These are phyloP conservation scores for Paedocypris micromegethes DNA, from an alignment of 2,797 vertebrate genomes.

Conservation along the genomic window DNA sequence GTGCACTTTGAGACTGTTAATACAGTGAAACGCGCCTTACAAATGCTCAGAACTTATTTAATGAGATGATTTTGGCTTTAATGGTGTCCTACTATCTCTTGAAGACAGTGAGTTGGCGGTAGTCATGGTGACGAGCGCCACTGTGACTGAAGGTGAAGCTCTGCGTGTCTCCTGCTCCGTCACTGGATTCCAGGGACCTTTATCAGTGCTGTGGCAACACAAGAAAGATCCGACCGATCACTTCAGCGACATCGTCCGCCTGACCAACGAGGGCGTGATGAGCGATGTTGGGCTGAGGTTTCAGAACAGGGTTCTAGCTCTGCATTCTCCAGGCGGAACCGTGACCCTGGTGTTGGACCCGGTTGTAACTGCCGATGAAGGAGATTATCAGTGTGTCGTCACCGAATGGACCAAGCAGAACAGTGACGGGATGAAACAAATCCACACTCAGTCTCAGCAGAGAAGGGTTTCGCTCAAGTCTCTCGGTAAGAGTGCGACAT, in stretches of 20 bases:
- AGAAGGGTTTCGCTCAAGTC: slow-evolving; percentile 50
- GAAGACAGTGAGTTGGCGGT: slow-evolving; percentile 67
- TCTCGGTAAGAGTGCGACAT: slow-evolving; percentile 50
- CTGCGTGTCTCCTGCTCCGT: slow-evolving; percentile 68
- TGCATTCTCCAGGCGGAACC: slow-evolving; percentile 39
- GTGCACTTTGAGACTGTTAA: no score
- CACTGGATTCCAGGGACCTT: slow-evolving; percentile 49
- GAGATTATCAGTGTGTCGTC: slow-evolving; percentile 72
- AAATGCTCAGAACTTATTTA: no score
- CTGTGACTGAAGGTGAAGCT: slow-evolving; percentile 59
- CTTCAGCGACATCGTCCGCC: slow-evolving; percentile 56
- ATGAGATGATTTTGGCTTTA: no score
- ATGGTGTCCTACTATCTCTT: no score
- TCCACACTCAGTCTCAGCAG: slow-evolving; percentile 48
- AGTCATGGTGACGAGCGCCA: slow-evolving; percentile 28
- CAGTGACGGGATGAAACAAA: slow-evolving; percentile 42
- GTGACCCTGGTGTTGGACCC: slow-evolving; percentile 63
- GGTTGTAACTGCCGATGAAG: slow-evolving; percentile 59
- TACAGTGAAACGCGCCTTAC: no score
- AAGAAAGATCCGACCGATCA: not conserved
- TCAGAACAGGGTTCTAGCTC: slow-evolving; percentile 45
- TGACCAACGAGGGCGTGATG: slow-evolving; percentile 61
- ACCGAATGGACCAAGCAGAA: slow-evolving; percentile 66
- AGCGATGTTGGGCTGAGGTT: slow-evolving; percentile 33
- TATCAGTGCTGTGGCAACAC: slow-evolving; percentile 77